Evolutionary conservation across 2,888 invertebrate genomes (phyloP).

Genomic region (Gibbula magus): DNA sequence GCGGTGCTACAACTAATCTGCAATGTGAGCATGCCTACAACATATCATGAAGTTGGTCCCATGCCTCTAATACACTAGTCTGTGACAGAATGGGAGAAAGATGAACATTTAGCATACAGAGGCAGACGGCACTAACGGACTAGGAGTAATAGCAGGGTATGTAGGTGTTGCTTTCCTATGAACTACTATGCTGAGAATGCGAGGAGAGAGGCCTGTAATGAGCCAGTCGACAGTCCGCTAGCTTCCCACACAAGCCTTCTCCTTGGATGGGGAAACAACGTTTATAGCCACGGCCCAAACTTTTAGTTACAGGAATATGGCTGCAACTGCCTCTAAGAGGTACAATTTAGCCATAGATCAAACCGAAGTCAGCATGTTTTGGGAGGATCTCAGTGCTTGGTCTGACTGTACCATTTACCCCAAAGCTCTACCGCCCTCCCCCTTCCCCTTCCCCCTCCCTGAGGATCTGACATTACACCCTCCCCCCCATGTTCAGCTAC

Average conservation of each 20-base stretch:
- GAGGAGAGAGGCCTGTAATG: background rate
- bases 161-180: conserved; percentile 11
- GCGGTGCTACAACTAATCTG: background rate
- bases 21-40: background rate
- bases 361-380: too few species aligned
- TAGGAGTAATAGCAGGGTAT: conserved; percentile 9
- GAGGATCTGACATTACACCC: background rate
- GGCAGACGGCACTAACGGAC: background rate
- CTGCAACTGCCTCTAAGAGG: background rate
- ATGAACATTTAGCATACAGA: conserved; percentile 18
- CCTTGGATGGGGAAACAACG: background rate
- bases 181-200: conserved; percentile 21
- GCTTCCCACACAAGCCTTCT: background rate
- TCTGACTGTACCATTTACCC: too few species aligned
- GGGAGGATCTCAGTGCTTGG: too few species aligned
- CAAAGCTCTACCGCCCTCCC: background rate
- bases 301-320: too few species aligned
- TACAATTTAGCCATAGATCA: background rate
- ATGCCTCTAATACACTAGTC: conserved; percentile 15
- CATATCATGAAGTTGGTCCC: background rate
- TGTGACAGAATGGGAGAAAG: background rate
- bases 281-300: too few species aligned
- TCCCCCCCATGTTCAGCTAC: background rate
- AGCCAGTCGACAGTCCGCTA: conserved; percentile 1
- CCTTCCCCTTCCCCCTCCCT: background rate